Evolutionary conservation across 2,888 invertebrate genomes (phyloP).

Genomic region (Thymelicus acteon): DNA sequence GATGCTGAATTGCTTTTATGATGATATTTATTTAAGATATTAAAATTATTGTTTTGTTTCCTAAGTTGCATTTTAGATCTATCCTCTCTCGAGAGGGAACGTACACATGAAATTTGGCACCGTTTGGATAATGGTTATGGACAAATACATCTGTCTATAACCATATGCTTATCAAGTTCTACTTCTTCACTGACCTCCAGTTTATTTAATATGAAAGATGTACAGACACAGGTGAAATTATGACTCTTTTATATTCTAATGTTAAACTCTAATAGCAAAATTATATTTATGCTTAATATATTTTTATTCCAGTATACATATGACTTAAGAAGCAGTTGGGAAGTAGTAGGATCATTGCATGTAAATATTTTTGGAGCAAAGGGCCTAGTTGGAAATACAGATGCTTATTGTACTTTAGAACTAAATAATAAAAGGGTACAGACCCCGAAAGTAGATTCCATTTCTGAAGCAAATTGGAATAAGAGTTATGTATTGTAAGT

Average conservation of each 20-base stretch:
- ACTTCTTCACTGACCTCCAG: constrained; percentile 24
- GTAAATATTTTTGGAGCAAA: constrained; percentile 67
- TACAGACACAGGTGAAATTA: constrained; percentile 21
- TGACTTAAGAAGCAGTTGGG: constrained; percentile 56
- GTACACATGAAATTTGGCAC: constrained; percentile 73
- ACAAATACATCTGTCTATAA: constrained; percentile 65
- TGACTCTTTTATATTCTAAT: not conserved
- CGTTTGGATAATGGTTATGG: constrained; percentile 69
- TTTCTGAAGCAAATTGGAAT: constrained; percentile 66
- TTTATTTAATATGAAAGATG: constrained; percentile 12
- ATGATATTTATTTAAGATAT: too few species aligned
- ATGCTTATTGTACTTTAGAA: constrained; percentile 69
- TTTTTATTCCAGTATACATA: constrained; percentile 53
- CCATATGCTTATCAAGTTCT: constrained; percentile 60
- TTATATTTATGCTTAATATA: too few species aligned
- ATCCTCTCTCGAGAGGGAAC: constrained; percentile 61
- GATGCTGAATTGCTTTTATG: too few species aligned
- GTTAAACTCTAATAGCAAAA: too few species aligned
- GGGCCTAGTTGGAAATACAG: constrained; percentile 62
- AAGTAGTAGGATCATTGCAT: constrained; percentile 65
- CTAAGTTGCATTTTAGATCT: constrained; percentile 69
- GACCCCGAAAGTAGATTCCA: constrained; percentile 57
- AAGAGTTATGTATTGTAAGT: constrained; percentile 74
- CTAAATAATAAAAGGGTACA: constrained; percentile 72
- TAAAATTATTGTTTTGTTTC: not conserved